Base-by-base conservation (phyloP, 1,140 invertebrate genomes). In the Aricia agestis region DNA sequence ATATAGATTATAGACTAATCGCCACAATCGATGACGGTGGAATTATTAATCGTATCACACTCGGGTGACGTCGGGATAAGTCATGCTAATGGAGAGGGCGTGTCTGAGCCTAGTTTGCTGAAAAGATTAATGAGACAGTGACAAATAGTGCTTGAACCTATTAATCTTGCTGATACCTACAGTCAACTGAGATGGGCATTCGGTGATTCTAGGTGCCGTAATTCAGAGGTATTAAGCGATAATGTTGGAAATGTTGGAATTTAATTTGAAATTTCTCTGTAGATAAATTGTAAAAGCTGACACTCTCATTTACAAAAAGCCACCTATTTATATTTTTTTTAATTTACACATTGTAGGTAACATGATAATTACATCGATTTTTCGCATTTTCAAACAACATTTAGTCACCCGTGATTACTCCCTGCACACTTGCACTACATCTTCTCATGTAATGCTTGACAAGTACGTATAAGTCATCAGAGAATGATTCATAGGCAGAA, bases 41-140 rank as follows among this genome's bases (percentile, higher is more conserved):
- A 72, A 68, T 68, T 72, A 68, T 68, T 72, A 72, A 63, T 66
- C 66, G 17, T 31, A 66, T 68, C 36, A 65, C 59, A 63, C 59
- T 63, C 18, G 59, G 59, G 59, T 59, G 58, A 32, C 59, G 52
- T n/a, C 36, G 67, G 58, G 70, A 72, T 66, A 72, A 68, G 71
- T 59, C 59, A 13, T 67, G 25, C 58, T 72, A 72, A 68, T 72
- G 67, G 67, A 68, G 68, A 63, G 71, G 17, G 36, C 61, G 41
- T 72, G 58, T 68, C 25, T 61, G 45, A 36, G 61, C 32, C 61
- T 68, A 57, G 68, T 31, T 18, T 63, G 69, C 67, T 59, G 67
- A 69, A 74, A 74, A 71, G 73, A 74, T 74, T 74, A 71, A 74
- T 68, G 73, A 19, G 69, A 41, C 63, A 68, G 68, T 74, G 73